phyloP scores from a whole-genome alignment of 2,888 invertebrate species.

The Erebia palarica region DNA sequence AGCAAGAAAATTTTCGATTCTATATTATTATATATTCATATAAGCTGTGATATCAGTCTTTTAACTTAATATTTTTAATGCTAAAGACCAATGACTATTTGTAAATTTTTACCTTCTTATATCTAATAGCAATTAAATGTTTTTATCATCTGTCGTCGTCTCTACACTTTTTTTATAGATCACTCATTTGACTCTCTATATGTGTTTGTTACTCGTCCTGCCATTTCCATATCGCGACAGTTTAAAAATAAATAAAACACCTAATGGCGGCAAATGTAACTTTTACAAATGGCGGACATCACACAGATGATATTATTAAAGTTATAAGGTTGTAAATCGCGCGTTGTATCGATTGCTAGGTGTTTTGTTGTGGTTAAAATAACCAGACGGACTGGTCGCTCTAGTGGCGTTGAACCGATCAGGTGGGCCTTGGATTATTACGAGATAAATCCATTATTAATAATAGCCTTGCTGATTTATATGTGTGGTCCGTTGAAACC shows the following conservation, averaged over 20 bases:
- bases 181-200: neutral
- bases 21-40: too few relatives aligned
- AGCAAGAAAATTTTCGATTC: too few relatives aligned
- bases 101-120: too few relatives aligned
- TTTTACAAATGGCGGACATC: conserved; percentile 51
- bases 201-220: conserved; percentile 56
- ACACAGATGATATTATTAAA: conserved; percentile 49
- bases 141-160: neutral
- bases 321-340: conserved; percentile 63
- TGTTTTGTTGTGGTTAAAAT: conserved; percentile 64
- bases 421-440: conserved; percentile 78
- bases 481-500: conserved; percentile 38
- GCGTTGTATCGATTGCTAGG: conserved; percentile 57
- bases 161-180: neutral
- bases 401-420: conserved; percentile 77
- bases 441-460: conserved; percentile 77
- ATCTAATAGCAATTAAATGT: neutral
- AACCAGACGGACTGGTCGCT: conserved; percentile 74
- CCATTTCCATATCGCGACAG: conserved; percentile 62
- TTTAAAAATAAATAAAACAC: conserved; percentile 64
- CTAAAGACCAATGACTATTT: too few relatives aligned
- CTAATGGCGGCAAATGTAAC: conserved; percentile 63
- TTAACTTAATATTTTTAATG: too few relatives aligned
- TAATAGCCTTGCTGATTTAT: conserved; percentile 45
- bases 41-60: too few relatives aligned